phyloP scores from a whole-genome alignment of 2,113 vertebrate species.

The Meles meles region DNA sequence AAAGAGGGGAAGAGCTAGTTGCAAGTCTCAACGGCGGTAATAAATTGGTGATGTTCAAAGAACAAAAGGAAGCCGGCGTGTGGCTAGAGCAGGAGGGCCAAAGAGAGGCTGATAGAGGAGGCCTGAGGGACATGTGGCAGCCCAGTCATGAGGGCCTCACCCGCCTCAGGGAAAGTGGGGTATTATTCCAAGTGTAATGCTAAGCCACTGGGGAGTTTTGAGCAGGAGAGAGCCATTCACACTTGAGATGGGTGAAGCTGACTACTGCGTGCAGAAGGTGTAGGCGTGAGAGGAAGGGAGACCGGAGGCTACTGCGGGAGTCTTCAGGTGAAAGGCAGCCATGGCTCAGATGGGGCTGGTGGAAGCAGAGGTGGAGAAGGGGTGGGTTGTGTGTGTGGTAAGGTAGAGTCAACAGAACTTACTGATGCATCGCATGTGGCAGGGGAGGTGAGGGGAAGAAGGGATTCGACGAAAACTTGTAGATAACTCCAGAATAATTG shows the following conservation, averaged over 20 bases:
- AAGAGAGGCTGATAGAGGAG: not conserved
- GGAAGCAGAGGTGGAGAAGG: not conserved
- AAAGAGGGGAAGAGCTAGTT: not conserved
- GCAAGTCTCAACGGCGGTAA: not conserved
- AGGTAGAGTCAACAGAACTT: not conserved
- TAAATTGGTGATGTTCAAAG: not conserved
- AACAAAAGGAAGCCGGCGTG: not conserved
- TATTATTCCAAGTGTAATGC: not conserved
- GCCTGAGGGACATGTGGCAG: not conserved
- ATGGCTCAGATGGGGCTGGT: not conserved
- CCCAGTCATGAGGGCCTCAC: not conserved
- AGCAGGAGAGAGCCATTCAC: not conserved
- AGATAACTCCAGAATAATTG: not conserved
- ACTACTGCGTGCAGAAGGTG: no score
- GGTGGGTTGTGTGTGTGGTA: not conserved
- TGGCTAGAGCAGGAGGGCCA: not conserved
- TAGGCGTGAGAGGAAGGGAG: not conserved
- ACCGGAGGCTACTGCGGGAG: rapidly evolving
- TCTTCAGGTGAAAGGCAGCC: not conserved
- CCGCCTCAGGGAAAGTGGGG: not conserved
- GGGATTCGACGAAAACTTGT: not conserved
- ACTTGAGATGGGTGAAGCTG: not conserved
- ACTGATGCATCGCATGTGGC: not conserved
- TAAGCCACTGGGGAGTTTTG: not conserved
- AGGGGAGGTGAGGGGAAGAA: not conserved